These are phyloP conservation scores for Coranthus polyacanthus DNA, from an alignment of 2,797 vertebrate species.

Conservation along the genomic window DNA sequence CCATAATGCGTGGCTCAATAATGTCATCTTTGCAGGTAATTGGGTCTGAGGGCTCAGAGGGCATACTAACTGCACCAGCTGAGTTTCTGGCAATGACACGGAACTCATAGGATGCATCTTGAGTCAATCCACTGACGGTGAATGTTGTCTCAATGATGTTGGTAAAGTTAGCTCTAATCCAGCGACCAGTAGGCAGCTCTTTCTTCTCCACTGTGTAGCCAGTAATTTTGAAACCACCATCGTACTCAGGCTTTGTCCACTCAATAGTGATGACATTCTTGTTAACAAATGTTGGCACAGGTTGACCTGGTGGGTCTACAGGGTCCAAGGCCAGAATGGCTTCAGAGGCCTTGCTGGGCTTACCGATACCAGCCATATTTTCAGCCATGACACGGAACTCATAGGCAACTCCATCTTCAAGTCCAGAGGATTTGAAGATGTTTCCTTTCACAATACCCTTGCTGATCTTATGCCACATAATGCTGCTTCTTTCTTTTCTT, in stretches of 20 bases:
- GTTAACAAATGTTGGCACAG: constrained; percentile 90
- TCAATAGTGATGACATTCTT: constrained; percentile 93
- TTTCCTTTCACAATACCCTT: constrained; percentile 92
- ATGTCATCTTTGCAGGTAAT: constrained; percentile 97
- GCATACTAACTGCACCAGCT: constrained; percentile 93
- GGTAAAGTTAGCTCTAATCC: constrained; percentile 97
- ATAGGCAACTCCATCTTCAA: constrained; percentile 95
- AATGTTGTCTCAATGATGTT: constrained; percentile 97
- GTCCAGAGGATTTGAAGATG: constrained; percentile 93
- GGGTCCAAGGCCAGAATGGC: constrained; percentile 94
- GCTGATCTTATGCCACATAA: constrained; percentile 94
- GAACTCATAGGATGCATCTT: constrained; percentile 96
- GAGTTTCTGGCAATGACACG: constrained; percentile 95
- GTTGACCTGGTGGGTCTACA: constrained; percentile 96
- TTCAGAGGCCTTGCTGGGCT: constrained; percentile 96
- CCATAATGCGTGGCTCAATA: constrained; percentile 95
- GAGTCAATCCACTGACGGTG: constrained; percentile 95
- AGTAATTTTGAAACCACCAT: constrained; percentile 98
- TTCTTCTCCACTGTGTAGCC: constrained; percentile 96
- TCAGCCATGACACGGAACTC: constrained; percentile 97
- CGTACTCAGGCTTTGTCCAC: constrained; percentile 97
- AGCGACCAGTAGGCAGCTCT: constrained; percentile 94
- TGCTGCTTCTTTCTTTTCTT: constrained; percentile 96
- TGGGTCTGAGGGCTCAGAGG: constrained; percentile 94
- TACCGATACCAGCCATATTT: constrained; percentile 97